Base-by-base conservation (phyloP, 2,888 invertebrate species). In the Polyommatus icarus region DNA sequence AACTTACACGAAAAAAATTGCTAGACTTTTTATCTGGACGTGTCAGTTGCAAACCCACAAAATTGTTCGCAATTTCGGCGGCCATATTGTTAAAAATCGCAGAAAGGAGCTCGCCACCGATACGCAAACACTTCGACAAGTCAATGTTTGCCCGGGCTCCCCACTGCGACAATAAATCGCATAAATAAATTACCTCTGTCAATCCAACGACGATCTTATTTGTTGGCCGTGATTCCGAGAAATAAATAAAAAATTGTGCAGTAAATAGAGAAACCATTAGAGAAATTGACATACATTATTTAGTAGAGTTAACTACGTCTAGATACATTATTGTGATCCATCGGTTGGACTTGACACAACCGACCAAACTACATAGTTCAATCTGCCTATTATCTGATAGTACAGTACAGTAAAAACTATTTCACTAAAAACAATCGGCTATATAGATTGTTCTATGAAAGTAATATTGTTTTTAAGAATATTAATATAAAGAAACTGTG, bases 141-240 rank as follows among this genome's bases (percentile, higher is more conserved):
- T 89, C 90, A 91, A 92, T 93, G 89, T 93, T 93, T 89, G 91
- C 90, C 85, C 84, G 83, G 80, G 80, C 88, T 83, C 89, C 87
- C 89, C 32, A 36, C 77, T 84, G 85, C 87, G 87, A 86, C 89
- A 89, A 90, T 88, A 90, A 90, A 92, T 90, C 90, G 87, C 85
- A 91, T 92, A 91, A 92, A 92, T 93, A 92, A 91, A 92, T 92
- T 91, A 92, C 89, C 87, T 87, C 85, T 89, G 91, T 90, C 92
- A 92, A 90, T 91, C 89, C 88, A 84, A 83, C 84, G 86, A 10
- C 87, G 88, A 90, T 89, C 87, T 85, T 87, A 85, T 89, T 90
- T 88, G 84, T 85, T 82, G 80, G 83, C 77, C 78, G 46, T 40
- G 20, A 10, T 78, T 79, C 79, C 77, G 80, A 75, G 79, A 82